Percentiles rank a stretch among this genome's conserved stretches.
These are phyloP conservation scores for Lepeophtheirus salmonis DNA, from an alignment of 1,140 invertebrate genomes.

Conservation along the genomic window DNA sequence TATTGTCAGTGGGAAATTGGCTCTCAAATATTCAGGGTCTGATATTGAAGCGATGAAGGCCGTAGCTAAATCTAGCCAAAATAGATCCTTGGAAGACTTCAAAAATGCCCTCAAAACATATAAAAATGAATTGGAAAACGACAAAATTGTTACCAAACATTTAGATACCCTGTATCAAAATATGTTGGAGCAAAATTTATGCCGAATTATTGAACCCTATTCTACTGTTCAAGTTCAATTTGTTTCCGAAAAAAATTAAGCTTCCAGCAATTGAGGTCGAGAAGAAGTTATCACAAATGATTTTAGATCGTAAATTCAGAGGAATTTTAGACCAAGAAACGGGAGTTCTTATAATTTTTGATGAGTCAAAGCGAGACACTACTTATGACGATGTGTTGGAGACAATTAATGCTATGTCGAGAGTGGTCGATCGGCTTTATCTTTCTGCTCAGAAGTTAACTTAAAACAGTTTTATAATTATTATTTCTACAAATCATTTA, in stretches of 20 bases:
- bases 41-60: slow-evolving; percentile 96
- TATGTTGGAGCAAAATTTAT: slow-evolving; percentile 97
- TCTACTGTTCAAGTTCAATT: slow-evolving; percentile 70
- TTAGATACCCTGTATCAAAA: slow-evolving; percentile 90
- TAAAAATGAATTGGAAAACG: slow-evolving; percentile 75
- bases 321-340: slow-evolving; percentile 95
- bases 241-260: slow-evolving; percentile 65
- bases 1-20: slow-evolving; percentile 87
- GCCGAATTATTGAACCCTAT: slow-evolving; percentile 95
- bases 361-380: slow-evolving; percentile 79
- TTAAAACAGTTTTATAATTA: too few relatives aligned
- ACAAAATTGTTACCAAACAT: slow-evolving; percentile 88
- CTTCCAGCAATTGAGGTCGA: slow-evolving; percentile 77
- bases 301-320: slow-evolving; percentile 90
- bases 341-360: slow-evolving; percentile 90
- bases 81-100: slow-evolving; percentile 88
- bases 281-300: slow-evolving; percentile 99
- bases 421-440: slow-evolving; percentile 94
- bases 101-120: slow-evolving; percentile 54
- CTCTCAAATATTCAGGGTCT: slow-evolving; percentile 80
- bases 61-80: slow-evolving; percentile 84
- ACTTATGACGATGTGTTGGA: slow-evolving; percentile 92
- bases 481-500: too few relatives aligned
- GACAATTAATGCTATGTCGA: slow-evolving; percentile 95
- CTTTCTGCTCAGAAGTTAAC: slow-evolving; percentile 95